Base-by-base conservation (phyloP, 1,140 invertebrate species). In the Panagrolaimus sp. region DNA sequence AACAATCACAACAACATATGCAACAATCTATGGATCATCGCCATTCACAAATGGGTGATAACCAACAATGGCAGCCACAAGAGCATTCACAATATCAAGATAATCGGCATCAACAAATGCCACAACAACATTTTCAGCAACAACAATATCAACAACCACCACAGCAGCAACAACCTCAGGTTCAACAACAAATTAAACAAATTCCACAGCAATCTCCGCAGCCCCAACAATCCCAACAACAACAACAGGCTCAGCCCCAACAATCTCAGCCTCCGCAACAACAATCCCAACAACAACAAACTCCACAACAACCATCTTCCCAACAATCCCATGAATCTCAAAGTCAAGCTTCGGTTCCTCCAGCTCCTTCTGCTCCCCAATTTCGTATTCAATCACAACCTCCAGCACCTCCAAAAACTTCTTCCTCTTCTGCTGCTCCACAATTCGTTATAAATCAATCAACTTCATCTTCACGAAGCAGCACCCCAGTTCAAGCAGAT, bases 41-140 rank as follows among this genome's bases (percentile, higher is more conserved):
- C n/a, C 15, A 21, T 2, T 21, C 14, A 28, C 52, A 58, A 58
- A 21, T 26, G n/a, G 48, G 48, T 52, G 52, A 28, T 26, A 17
- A 64, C 8, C 63, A 64, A 2, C 63, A 64, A 5, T 43, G 28
- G 28, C 63, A 64, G 14, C 21, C 14, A 17, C 62, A 63, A 43
- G 10, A 63, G 62, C 43, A 64, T 43, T 28, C 17, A 43, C 28
- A 24, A 21, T 21, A 62, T 15, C 58, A 4, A 32, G 10, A 62
- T 24, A 14, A 62, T 21, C 28, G 10, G 17, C 58, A 62, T 12
- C 17, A 2, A 9, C 63, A 64, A 38, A 64, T 64, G 28, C 63
- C 17, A 32, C 63, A 26, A 10, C 28, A 38, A 1, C 63, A 64
- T 8, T 17, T 28, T 8, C 26, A 64, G 26, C 63, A 64, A 17